Evolutionary conservation across 1,140 invertebrate genomes (phyloP).

Genomic region (Drosophila pruinosa): DNA sequence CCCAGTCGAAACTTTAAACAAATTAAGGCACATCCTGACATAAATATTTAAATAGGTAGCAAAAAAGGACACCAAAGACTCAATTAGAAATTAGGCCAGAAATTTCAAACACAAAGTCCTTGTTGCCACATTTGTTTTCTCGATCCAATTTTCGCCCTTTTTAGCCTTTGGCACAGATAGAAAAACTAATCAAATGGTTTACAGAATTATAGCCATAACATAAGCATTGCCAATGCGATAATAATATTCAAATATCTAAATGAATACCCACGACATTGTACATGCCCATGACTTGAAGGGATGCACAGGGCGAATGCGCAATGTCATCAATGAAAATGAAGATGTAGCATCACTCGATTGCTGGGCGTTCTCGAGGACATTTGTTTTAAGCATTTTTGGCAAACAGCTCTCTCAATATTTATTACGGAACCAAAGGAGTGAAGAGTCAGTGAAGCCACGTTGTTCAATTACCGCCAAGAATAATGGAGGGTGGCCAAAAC

Average conservation of each 20-base stretch:
- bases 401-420: conserved; percentile 59
- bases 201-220: conserved; percentile 25
- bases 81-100: conserved; percentile 18
- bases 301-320: conserved; percentile 38
- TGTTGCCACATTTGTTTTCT: neutral
- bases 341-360: conserved; percentile 52
- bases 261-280: neutral
- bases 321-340: conserved; percentile 64
- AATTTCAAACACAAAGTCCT: neutral
- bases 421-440: conserved; percentile 55
- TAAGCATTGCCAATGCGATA: conserved; percentile 21
- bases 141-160: conserved; percentile 12
- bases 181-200: conserved; percentile 33
- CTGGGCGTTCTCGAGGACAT: conserved; percentile 60
- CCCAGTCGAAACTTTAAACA: conserved; percentile 28
- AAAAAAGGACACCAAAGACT: neutral
- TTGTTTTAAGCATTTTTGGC: conserved; percentile 68
- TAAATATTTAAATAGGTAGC: conserved; percentile 33
- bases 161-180: neutral
- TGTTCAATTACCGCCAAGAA: conserved; percentile 77
- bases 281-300: conserved; percentile 2
- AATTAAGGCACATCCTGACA: conserved; percentile 28
- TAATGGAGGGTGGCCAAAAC: conserved; percentile 51
- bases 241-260: conserved; percentile 47
- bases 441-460: conserved; percentile 41